Conservation (phyloP, 2,113 vertebrate species). For the Vulpes vulpes region DNA sequence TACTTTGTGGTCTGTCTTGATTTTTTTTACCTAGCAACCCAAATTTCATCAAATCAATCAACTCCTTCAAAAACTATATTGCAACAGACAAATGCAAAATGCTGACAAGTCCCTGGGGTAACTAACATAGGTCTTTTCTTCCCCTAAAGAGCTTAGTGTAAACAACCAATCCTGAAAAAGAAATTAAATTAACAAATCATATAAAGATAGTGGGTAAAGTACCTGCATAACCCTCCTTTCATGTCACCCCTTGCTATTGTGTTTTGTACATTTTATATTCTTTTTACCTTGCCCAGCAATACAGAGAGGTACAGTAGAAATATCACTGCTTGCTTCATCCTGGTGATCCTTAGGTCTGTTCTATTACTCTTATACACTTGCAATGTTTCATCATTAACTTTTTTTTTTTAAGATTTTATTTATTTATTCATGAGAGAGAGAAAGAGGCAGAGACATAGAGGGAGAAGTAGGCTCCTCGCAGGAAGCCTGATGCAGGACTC, state of each 20-base stretch:
- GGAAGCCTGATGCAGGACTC: no score
- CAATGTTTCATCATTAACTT: not conserved
- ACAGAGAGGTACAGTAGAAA: not conserved
- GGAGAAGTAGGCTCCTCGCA: no score
- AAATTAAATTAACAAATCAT: not conserved
- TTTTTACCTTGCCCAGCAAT: not conserved
- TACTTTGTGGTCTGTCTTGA: not conserved
- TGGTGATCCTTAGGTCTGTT: not conserved
- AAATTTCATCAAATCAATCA: not conserved
- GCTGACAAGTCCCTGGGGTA: not conserved
- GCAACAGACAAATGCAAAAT: not conserved
- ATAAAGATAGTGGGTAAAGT: not conserved
- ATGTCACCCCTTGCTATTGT: not conserved
- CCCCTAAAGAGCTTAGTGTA: not conserved
- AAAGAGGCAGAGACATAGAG: no score
- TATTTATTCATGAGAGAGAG: no score
- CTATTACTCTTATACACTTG: not conserved
- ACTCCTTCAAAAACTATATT: not conserved
- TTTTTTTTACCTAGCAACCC: not conserved
- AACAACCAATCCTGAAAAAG: not conserved
- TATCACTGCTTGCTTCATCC: fast-evolving
- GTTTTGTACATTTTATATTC: not conserved
- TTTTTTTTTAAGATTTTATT: not conserved
- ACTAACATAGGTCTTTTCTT: not conserved
- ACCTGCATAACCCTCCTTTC: not conserved